Conservation (phyloP, 2,113 vertebrate genomes). For the Condylura cristata region DNA sequence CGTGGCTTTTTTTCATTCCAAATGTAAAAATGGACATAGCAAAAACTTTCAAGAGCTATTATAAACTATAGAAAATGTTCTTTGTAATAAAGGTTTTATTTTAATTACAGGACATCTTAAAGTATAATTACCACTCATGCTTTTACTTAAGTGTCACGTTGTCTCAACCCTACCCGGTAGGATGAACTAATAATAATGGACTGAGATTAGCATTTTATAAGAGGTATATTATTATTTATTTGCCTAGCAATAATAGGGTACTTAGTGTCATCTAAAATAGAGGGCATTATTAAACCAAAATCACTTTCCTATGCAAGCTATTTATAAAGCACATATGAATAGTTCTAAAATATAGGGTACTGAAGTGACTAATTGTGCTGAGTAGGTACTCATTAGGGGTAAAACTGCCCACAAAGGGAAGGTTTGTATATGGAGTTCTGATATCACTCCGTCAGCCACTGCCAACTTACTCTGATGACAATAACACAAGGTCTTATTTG, state of each 20-base stretch:
- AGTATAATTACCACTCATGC: conserved; percentile 64
- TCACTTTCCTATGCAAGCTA: conserved; percentile 67
- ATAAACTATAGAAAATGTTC: conserved; percentile 46
- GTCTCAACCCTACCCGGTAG: conserved; percentile 55
- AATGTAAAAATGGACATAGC: conserved; percentile 51
- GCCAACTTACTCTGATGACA: conserved; percentile 37
- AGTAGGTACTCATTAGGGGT: conserved; percentile 61
- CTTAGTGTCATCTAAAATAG: conserved; percentile 72
- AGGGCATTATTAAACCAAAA: conserved; percentile 74
- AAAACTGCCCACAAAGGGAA: conserved; percentile 68
- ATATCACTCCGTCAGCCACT: conserved; percentile 29
- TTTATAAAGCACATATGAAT: conserved; percentile 76
- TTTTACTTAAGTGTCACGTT: conserved; percentile 47
- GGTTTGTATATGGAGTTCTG: conserved; percentile 32
- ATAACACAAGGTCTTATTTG: conserved; percentile 10
- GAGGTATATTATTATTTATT: conserved; percentile 74
- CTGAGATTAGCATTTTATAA: conserved; percentile 72
- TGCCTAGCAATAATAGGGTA: conserved; percentile 61
- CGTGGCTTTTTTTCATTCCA: neutral
- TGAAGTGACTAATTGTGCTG: conserved; percentile 69
- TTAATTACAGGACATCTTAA: conserved; percentile 69
- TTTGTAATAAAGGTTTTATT: conserved; percentile 49
- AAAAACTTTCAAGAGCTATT: conserved; percentile 33
- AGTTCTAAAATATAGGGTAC: conserved; percentile 74
- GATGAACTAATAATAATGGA: conserved; percentile 68